Evolutionary conservation across 2,888 invertebrate genomes (phyloP), one percentile per base, ranked within the genome.

Genomic region (Erynnis tages): DNA sequence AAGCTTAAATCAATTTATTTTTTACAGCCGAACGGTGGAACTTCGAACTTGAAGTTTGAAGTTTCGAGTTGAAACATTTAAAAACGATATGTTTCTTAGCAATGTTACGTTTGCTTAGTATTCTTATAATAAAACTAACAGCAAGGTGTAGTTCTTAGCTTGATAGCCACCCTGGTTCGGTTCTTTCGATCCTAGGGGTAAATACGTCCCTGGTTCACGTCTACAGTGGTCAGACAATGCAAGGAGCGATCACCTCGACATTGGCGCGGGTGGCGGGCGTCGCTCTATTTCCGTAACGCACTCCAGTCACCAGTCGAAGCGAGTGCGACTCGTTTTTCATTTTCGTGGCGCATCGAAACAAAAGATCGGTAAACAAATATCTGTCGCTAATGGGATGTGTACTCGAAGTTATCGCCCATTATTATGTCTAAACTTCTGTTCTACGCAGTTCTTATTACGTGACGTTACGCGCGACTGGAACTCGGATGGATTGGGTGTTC

Each of bases 171-270:
- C n/a, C n/a, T n/a, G n/a, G n/a, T n/a, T n/a, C n/a, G n/a, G n/a
- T n/a, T n/a, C n/a, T n/a, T n/a, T n/a, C n/a, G n/a, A n/a, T n/a
- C n/a, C n/a, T n/a, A n/a, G n/a, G n/a, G n/a, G n/a, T n/a, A n/a
- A n/a, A n/a, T n/a, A n/a, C n/a, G n/a, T n/a, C n/a, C n/a, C n/a
- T n/a, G n/a, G n/a, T n/a, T n/a, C n/a, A n/a, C n/a, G n/a, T n/a
- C n/a, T n/a, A n/a, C n/a, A n/a, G 41, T 8, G 41, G 13, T 48
- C 60, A 66, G 65, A 75, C 75, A 76, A 74, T 71, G 71, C 66
- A 60, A 57, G 62, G 64, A 57, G 61, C 66, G 64, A 78, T 82
- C 76, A 82, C 82, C 81, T 82, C 82, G 82, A 82, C 82, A 82
- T 82, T 82, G 82, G 67, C 55, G 47, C 76, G 61, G 55, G 67